Conservation (phyloP, 1,140 invertebrate genomes). For the Halesus radiatus region DNA sequence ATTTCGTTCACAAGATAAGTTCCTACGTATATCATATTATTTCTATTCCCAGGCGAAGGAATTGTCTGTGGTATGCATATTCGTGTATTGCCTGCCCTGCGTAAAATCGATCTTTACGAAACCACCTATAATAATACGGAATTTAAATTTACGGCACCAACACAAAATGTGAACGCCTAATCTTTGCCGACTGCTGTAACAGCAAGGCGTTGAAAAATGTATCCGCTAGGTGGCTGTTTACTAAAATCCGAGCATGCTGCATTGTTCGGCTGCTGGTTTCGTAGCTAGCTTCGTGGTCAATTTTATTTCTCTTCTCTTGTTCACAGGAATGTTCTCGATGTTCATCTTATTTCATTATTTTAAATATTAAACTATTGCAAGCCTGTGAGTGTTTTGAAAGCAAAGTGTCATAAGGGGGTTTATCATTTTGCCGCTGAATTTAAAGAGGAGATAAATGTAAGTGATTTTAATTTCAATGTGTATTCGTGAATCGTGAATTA, state of each 20-base stretch:
- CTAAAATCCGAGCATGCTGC: background rate
- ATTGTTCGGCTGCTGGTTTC: slow-evolving; percentile 1
- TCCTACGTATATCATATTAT: background rate
- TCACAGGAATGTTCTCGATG: slow-evolving; percentile 32
- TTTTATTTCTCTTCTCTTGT: slow-evolving; percentile 29
- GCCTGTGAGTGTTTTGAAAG: slow-evolving; percentile 44
- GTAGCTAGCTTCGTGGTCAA: slow-evolving; percentile 33
- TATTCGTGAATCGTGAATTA: background rate
- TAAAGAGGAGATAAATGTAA: slow-evolving; percentile 31
- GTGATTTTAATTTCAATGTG: slow-evolving; percentile 15
- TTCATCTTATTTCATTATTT: slow-evolving; percentile 43
- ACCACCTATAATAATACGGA: background rate
- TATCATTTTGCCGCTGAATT: slow-evolving; percentile 44
- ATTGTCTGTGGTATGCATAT: slow-evolving; percentile 1
- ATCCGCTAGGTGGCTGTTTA: slow-evolving; percentile 16
- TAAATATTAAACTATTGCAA: slow-evolving; percentile 51
- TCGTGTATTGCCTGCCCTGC: slow-evolving; percentile 7
- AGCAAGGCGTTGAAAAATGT: background rate
- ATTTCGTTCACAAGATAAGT: too few species aligned
- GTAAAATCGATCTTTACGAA: background rate
- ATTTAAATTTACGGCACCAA: background rate
- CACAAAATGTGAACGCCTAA: slow-evolving; percentile 5
- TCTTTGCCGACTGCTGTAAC: background rate
- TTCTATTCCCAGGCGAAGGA: background rate
- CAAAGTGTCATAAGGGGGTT: slow-evolving; percentile 40